phyloP scores from a whole-genome alignment of 2,888 invertebrate genomes.

The Diadromus collaris region DNA sequence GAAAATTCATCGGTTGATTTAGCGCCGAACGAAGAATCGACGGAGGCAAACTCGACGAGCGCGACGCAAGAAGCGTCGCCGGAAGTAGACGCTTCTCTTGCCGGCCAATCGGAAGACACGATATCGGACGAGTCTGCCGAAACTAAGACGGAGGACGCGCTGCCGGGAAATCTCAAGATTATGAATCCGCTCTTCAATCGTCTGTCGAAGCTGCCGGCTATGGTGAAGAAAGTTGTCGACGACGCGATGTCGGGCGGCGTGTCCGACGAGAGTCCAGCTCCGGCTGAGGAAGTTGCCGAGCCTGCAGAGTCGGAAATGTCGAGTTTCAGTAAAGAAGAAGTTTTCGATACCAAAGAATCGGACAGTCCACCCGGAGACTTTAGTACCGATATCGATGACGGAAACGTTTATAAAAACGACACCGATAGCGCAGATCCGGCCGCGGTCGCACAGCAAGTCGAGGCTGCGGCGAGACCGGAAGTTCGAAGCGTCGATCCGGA shows the following conservation, averaged over 20 bases:
- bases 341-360: neutral
- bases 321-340: neutral
- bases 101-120: neutral
- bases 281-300: slow-evolving; percentile 10
- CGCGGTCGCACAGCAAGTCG: neutral
- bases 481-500: slow-evolving; percentile 31
- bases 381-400: slow-evolving; percentile 3
- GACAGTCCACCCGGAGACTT: neutral
- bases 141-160: slow-evolving; percentile 55
- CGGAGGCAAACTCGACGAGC: neutral
- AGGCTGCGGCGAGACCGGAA: slow-evolving; percentile 23
- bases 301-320: neutral
- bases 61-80: slow-evolving; percentile 17
- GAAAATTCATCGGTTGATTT: slow-evolving; percentile 3
- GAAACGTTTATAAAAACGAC: slow-evolving; percentile 47
- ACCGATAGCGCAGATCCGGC: slow-evolving; percentile 23
- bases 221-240: slow-evolving; percentile 44
- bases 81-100: neutral
- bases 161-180: slow-evolving; percentile 30
- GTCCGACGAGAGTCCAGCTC: neutral
- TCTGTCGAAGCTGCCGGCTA: slow-evolving; percentile 33
- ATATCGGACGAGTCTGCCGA: slow-evolving; percentile 23
- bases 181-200: slow-evolving; percentile 53
- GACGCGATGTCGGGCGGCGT: slow-evolving; percentile 26
- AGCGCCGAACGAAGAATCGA: neutral